phyloP scores from a whole-genome alignment of 2,113 vertebrate species.

The Acanthochromis polyacanthus region DNA sequence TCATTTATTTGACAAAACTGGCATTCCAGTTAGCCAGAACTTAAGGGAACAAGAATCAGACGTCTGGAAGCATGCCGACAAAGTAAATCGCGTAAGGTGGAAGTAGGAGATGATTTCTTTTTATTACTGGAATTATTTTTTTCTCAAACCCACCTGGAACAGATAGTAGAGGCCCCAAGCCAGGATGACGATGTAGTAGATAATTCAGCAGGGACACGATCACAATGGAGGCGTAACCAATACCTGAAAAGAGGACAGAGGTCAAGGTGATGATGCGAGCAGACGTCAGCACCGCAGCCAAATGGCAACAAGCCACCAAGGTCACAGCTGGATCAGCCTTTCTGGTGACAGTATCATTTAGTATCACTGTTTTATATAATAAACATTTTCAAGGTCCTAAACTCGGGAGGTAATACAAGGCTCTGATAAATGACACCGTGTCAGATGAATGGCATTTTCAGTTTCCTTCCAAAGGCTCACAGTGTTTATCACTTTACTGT shows the following conservation, averaged over 20 bases:
- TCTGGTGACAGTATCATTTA: too few species aligned
- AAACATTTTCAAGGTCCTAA: neutral
- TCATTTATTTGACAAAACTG: too few species aligned
- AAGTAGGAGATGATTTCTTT: too few species aligned
- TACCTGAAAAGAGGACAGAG: slow-evolving; percentile 85
- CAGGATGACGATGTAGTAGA: slow-evolving; percentile 99
- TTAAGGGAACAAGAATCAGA: too few species aligned
- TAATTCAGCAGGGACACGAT: slow-evolving; percentile 96
- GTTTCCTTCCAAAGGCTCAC: neutral
- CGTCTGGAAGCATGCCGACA: too few species aligned
- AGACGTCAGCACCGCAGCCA: too few species aligned
- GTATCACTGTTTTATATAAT: neutral
- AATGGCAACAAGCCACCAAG: too few species aligned
- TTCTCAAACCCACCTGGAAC: slow-evolving; percentile 82
- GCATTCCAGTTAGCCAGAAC: too few species aligned
- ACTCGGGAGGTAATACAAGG: too few species aligned
- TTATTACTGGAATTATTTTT: too few species aligned
- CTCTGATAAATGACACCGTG: neutral
- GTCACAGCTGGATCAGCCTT: too few species aligned
- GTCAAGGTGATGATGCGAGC: neutral
- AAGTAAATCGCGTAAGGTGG: too few species aligned
- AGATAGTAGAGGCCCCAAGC: slow-evolving; percentile 98
- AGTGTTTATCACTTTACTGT: neutral
- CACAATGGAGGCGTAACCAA: slow-evolving; percentile 98
- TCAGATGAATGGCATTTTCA: neutral